Conservation (phyloP, 1,140 invertebrate genomes). For the Drosophila ficusphila region DNA sequence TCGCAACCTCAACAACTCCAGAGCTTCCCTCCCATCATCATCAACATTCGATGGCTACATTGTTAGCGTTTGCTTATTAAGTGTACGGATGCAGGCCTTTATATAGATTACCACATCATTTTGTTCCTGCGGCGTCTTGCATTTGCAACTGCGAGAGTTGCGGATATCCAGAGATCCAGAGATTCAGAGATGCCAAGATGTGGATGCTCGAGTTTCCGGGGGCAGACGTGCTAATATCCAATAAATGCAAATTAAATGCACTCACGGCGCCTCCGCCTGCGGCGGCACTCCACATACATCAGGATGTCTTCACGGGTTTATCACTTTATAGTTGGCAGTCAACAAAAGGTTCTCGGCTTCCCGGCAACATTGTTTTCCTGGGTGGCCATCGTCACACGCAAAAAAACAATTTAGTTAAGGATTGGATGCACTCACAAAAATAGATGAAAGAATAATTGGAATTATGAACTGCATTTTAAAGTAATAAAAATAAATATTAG, state of each 20-base stretch:
- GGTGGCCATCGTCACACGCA: constrained; percentile 27
- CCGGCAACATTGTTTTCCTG: constrained; percentile 56
- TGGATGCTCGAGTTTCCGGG: background rate
- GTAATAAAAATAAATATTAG: too few relatives aligned
- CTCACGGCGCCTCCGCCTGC: constrained; percentile 30
- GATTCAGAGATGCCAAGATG: background rate
- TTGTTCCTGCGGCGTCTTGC: constrained; percentile 54
- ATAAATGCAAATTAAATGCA: constrained; percentile 80
- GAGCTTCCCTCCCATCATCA: background rate
- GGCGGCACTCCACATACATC: constrained; percentile 28
- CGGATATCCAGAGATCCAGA: background rate
- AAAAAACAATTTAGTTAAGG: constrained; percentile 4
- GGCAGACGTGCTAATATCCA: constrained; percentile 49
- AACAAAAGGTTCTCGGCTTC: constrained; percentile 39
- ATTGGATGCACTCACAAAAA: constrained; percentile 3
- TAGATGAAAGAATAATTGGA: too few relatives aligned
- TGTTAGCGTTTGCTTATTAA: constrained; percentile 51
- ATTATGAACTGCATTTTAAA: background rate
- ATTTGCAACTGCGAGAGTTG: background rate
- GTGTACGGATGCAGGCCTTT: constrained; percentile 41
- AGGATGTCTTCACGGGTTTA: constrained; percentile 60
- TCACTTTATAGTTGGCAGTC: constrained; percentile 63
- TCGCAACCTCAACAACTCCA: constrained; percentile 16
- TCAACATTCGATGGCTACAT: constrained; percentile 8
- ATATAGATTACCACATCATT: constrained; percentile 55